Percentiles rank a stretch among this genome's conserved stretches.
These are phyloP conservation scores for Dufourea novaeangliae DNA, from an alignment of 1,140 invertebrate species.

Conservation along the genomic window DNA sequence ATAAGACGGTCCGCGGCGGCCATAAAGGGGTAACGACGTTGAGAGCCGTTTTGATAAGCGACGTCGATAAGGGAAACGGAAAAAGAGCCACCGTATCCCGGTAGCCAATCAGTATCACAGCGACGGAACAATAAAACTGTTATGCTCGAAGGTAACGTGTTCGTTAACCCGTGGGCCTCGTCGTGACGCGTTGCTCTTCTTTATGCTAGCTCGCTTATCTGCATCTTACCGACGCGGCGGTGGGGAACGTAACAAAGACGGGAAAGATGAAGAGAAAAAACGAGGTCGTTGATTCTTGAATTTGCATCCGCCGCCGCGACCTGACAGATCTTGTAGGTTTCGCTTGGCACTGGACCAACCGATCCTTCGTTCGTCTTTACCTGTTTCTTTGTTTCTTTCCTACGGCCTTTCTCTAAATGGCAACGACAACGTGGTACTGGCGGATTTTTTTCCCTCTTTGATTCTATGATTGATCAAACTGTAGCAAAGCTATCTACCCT, in stretches of 20 bases:
- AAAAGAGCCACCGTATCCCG: background rate
- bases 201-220: conserved; percentile 22
- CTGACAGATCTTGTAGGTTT: background rate
- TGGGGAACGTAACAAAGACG: too few relatives aligned
- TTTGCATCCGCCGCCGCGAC: background rate
- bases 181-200: background rate
- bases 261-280: background rate
- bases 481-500: too few relatives aligned
- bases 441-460: too few relatives aligned
- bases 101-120: background rate
- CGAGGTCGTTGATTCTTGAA: background rate
- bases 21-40: conserved; percentile 14
- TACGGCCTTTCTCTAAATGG: too few relatives aligned
- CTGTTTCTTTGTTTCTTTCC: background rate
- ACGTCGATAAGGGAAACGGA: background rate
- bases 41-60: background rate
- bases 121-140: background rate
- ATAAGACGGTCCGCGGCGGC: background rate
- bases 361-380: background rate
- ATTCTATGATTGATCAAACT: too few relatives aligned
- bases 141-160: background rate
- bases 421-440: too few relatives aligned
- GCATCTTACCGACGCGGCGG: background rate
- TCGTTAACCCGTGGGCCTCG: conserved; percentile 24
- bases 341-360: background rate